Base-by-base conservation (phyloP, 2,797 vertebrate genomes). In the Coilia nasus region DNA sequence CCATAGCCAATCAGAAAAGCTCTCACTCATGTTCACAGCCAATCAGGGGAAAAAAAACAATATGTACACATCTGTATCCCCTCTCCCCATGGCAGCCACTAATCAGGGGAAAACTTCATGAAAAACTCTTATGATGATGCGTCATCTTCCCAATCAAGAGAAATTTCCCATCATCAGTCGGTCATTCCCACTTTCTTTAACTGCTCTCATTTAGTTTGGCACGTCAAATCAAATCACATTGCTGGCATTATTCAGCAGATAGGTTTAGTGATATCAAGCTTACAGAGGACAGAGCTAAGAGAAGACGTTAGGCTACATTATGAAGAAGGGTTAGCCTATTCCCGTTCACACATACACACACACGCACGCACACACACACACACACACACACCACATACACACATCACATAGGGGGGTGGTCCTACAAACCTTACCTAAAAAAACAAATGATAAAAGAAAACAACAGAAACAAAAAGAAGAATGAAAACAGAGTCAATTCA, bases 401-500 rank as follows among this genome's bases (percentile, higher is more conserved):
- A 86, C 83, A 44, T 44, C 88, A 93, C 92, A 94, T 87, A 94
- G 91, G 94, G 93, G 93, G 88, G 91, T 93, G 92, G 91, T 95
- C 94, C 95, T 95, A 96, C 95, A 96, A 96, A 96, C 95, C 95
- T 96, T 95, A 96, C 95, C 95, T 96, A 96, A 95, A 96, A 91
- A 95, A 93, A 75, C 60, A 75, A 64, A 84, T 6, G 14, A 46
- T 9, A 60, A 57, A 85, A 17, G 60, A 86, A 90, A 92, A 93
- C 91, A 89, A 93, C 94, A 94, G 93, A 90, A 95, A 83, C 75
- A 89, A 89, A 86, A 94, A 95, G 93, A 95, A 96, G 94, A 95
- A 94, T 94, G 95, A 95, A 94, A 95, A 95, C 93, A 94, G 91
- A 95, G 95, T 95, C 95, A 96, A 95, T 96, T 95, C 95, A 96